Conservation (phyloP, 2,888 invertebrate genomes). For the Trissoscelio sp. region DNA sequence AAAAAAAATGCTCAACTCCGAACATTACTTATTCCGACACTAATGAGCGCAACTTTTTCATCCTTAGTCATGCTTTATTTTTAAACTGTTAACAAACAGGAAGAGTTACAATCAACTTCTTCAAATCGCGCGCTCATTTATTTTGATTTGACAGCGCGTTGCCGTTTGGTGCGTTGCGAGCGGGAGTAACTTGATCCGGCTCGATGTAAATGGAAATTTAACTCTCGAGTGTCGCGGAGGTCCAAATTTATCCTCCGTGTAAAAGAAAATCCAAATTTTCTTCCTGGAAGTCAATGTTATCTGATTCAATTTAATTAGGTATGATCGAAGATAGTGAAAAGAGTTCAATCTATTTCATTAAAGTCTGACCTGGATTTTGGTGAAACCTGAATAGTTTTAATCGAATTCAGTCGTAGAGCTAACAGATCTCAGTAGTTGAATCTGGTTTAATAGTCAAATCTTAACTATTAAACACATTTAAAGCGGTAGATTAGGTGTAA, state of each 20-base stretch:
- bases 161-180: slow-evolving; percentile 23
- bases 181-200: slow-evolving; percentile 30
- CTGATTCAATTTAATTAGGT: slow-evolving; percentile 24
- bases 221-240: slow-evolving; percentile 17
- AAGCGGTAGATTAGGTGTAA: too few relatives aligned
- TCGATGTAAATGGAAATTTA: slow-evolving; percentile 51
- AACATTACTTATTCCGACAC: slow-evolving; percentile 35
- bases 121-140: slow-evolving; percentile 48
- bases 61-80: slow-evolving; percentile 42
- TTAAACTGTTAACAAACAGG: slow-evolving; percentile 45
- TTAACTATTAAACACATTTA: too few relatives aligned
- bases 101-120: slow-evolving; percentile 46
- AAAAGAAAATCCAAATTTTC: slow-evolving; percentile 33
- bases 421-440: too few relatives aligned
- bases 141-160: slow-evolving; percentile 46
- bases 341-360: too few relatives aligned
- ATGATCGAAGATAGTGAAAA: neutral
- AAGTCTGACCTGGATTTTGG: neutral
- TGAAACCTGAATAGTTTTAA: neutral
- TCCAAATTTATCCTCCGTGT: slow-evolving; percentile 25
- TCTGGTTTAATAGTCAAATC: too few relatives aligned
- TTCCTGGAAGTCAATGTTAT: neutral
- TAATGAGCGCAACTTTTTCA: slow-evolving; percentile 55
- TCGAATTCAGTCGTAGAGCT: neutral
- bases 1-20: slow-evolving; percentile 14